Evolutionary conservation across 2,797 vertebrate species (phyloP).

Genomic region (Pantherophis alleghaniensis): DNA sequence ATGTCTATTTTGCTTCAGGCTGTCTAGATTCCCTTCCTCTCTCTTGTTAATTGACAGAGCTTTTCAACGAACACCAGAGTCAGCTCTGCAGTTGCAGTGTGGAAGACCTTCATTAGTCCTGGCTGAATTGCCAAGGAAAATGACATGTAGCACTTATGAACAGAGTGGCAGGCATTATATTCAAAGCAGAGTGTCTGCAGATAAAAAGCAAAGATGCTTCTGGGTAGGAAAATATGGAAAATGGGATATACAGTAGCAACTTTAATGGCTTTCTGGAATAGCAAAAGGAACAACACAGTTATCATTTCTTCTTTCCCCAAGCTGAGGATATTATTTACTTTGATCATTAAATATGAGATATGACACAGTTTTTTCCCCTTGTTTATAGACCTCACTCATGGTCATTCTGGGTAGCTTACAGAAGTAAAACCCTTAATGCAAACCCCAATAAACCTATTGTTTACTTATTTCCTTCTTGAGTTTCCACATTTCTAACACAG

Average conservation of each 20-base stretch:
- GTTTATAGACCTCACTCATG: not conserved
- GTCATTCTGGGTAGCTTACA: not conserved
- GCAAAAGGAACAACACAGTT: not conserved
- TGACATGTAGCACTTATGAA: slow-evolving; percentile 17
- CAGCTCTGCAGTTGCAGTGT: slow-evolving; percentile 1
- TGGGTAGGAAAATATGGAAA: not conserved
- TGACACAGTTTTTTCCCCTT: not conserved
- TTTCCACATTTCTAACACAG: not conserved
- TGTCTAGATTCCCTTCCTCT: not conserved
- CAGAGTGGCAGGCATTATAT: slow-evolving; percentile 6
- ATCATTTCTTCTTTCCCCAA: not conserved
- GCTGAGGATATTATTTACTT: not conserved
- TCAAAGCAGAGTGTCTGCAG: slow-evolving; percentile 12
- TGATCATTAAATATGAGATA: not conserved
- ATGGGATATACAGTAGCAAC: not conserved
- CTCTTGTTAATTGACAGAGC: slow-evolving; percentile 19
- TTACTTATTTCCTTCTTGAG: not conserved
- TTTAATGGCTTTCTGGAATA: not conserved
- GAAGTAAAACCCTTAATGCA: not conserved
- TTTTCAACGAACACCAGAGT: slow-evolving; percentile 21
- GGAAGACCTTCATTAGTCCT: slow-evolving; percentile 13
- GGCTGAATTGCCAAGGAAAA: slow-evolving; percentile 34
- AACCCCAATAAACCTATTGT: not conserved
- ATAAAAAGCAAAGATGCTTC: slow-evolving; percentile 15
- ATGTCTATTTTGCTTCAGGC: slow-evolving; percentile 22